phyloP scores from a whole-genome alignment of 92 coral and sea anemone genomes.

The Zoanthus solanderi region DNA sequence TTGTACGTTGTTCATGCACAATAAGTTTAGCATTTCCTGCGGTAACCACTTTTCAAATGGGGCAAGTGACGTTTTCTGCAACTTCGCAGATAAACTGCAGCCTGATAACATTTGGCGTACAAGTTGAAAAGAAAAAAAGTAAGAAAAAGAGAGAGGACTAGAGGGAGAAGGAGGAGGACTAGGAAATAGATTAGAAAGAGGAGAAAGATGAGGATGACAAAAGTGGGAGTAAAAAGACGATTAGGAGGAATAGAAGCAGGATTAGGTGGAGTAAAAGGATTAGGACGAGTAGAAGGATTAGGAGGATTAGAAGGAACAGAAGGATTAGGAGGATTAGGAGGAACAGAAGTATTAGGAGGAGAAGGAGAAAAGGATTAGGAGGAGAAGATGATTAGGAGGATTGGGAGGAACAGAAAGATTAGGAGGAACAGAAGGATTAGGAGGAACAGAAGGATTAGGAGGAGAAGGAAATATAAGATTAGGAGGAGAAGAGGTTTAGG shows the following conservation, averaged over 20 bases:
- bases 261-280: no score
- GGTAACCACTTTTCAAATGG: neutral
- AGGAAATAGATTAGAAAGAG: neutral
- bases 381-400: no score
- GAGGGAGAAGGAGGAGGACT: neutral
- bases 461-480: no score
- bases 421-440: neutral
- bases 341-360: no score
- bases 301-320: no score
- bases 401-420: no score
- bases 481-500: neutral
- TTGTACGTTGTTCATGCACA: neutral
- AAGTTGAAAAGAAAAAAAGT: neutral
- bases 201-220: no score
- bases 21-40: neutral
- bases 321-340: no score
- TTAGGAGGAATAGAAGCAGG: no score
- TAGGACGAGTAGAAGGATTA: no score
- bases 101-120: neutral
- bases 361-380: no score
- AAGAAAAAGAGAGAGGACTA: neutral
- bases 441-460: neutral
- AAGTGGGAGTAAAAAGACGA: no score
- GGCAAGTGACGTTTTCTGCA: neutral
- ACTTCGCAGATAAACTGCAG: neutral